phyloP scores from a whole-genome alignment of 2,797 vertebrate species.

The Enteromius unitaeniatus region DNA sequence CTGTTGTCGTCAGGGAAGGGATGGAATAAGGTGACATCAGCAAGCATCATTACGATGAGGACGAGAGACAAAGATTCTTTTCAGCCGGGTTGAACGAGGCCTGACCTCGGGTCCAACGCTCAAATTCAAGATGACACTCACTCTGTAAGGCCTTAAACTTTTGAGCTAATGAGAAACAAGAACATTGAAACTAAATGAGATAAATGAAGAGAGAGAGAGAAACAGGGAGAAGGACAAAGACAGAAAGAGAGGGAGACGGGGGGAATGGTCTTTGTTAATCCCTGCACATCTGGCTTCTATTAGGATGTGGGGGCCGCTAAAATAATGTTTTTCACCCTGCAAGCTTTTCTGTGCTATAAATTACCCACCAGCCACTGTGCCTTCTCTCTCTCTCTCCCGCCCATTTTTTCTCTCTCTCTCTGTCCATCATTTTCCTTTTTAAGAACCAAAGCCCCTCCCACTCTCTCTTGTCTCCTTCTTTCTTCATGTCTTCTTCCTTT shows the following conservation, averaged over 20 bases:
- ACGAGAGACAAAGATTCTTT: slow-evolving; percentile 51
- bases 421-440: slow-evolving; percentile 40
- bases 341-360: slow-evolving; percentile 85
- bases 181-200: slow-evolving; percentile 34
- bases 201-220: slow-evolving; percentile 39
- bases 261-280: slow-evolving; percentile 80
- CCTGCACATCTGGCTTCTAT: slow-evolving; percentile 84
- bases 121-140: neutral
- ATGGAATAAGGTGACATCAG: slow-evolving; percentile 70
- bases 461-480: slow-evolving; percentile 5
- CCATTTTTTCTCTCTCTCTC: neutral
- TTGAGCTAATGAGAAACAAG: slow-evolving; percentile 35
- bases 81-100: slow-evolving; percentile 57
- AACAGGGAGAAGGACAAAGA: slow-evolving; percentile 20
- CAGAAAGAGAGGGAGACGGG: slow-evolving; percentile 39
- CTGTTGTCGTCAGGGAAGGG: slow-evolving; percentile 42
- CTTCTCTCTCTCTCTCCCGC: slow-evolving; percentile 65
- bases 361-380: slow-evolving; percentile 84
- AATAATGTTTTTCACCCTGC: slow-evolving; percentile 89
- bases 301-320: slow-evolving; percentile 82
- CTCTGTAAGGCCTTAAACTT: slow-evolving; percentile 6
- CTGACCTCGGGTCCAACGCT: slow-evolving; percentile 63
- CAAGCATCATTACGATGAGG: slow-evolving; percentile 60
- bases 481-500: slow-evolving; percentile 15
- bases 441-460: neutral